Evolutionary conservation across 2,113 vertebrate species (phyloP), one percentile per base, ranked within the genome.

Genomic region (Struthio camelus): DNA sequence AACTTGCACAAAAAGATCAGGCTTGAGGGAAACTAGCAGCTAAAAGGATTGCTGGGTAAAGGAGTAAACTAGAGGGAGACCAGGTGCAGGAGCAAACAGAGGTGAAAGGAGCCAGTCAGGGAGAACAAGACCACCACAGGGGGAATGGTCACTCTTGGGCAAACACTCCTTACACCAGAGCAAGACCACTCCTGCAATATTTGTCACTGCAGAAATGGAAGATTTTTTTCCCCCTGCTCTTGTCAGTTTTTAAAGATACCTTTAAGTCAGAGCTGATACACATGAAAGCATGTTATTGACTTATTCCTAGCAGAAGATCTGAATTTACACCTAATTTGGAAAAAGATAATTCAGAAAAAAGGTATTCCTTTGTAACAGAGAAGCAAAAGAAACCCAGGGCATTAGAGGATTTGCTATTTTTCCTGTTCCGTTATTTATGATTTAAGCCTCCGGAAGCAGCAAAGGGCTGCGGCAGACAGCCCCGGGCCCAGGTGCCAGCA

Each of bases 21-120:
- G 20, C 8, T 4, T 0, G 1, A 59, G 48, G 24, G n/a, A 76
- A n/a, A n/a, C n/a, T n/a, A n/a, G n/a, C n/a, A n/a, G n/a, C n/a
- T n/a, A n/a, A n/a, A n/a, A n/a, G n/a, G n/a, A 11, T 1, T 18
- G 38, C 64, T 0, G 0, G 30, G 11, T 8, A 34, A 51, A 85
- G 23, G 10, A 59, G 24, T 1, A 17, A 46, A 22, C 5, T 17
- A 59, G 38, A 65, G 22, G 11, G 40, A 77, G 24, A n/a, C 25
- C 14, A 24, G 27, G 10, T 4, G 18, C 12, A 36, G 89, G 54
- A 75, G 38, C 0, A 16, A 44, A 30, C 0, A 46, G 6, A 17
- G 17, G 6, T 14, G 32, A 62, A 67, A 14, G 44, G 8, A 80
- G 30, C 1, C 46, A 23, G 32, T 4, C 34, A 11, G 15, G 28